Evolutionary conservation across 2,888 invertebrate genomes (phyloP).

Genomic region (Lasioglossum pauxillum): DNA sequence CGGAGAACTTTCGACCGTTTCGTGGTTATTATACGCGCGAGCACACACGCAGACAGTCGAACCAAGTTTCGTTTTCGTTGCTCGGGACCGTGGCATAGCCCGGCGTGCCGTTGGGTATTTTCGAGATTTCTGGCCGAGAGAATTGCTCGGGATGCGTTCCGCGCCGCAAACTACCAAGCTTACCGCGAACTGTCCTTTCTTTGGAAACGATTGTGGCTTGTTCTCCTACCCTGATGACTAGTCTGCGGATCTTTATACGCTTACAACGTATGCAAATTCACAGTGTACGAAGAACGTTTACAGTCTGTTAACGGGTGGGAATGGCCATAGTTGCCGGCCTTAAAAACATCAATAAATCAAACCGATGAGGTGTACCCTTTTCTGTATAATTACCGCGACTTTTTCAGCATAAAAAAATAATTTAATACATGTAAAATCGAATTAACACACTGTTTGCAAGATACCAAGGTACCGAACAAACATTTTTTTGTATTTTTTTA

Average conservation of each 20-base stretch:
- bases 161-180: slow-evolving; percentile 5
- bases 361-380: too few relatives aligned
- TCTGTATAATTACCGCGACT: too few relatives aligned
- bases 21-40: slow-evolving; percentile 47
- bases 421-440: too few relatives aligned
- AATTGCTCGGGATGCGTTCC: neutral
- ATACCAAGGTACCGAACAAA: too few relatives aligned
- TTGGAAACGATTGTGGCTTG: slow-evolving; percentile 4
- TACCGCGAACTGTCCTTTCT: neutral
- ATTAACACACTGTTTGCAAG: too few relatives aligned
- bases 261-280: neutral
- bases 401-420: too few relatives aligned
- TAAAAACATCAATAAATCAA: too few relatives aligned
- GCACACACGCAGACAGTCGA: slow-evolving; percentile 19
- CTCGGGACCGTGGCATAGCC: neutral
- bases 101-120: slow-evolving; percentile 4
- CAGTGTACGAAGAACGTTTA: neutral
- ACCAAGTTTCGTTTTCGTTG: slow-evolving; percentile 28
- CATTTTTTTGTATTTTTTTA: too few relatives aligned
- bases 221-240: neutral
- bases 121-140: slow-evolving; percentile 6
- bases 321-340: neutral
- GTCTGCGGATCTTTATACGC: neutral
- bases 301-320: neutral
- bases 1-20: slow-evolving; percentile 48